Evolutionary conservation across 2,888 invertebrate genomes (phyloP).

Genomic region (Ophioninae sp.): DNA sequence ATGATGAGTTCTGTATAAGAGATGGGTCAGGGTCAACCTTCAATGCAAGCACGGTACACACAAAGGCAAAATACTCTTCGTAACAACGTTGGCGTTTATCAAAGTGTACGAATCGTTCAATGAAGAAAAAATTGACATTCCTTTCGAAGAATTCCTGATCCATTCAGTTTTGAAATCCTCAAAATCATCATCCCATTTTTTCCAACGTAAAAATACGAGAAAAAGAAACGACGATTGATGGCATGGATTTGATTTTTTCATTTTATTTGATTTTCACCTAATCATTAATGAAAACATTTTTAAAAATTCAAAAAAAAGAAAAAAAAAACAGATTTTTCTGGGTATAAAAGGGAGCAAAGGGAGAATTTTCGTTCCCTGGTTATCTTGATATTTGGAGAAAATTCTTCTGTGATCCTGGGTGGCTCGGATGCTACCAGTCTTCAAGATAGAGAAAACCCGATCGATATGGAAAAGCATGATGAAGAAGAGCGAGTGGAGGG

Average conservation of each 20-base stretch:
- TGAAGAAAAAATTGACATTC: not conserved
- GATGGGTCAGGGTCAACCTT: conserved; percentile 77
- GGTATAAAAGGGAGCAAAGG: not conserved
- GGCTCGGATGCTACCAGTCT: conserved; percentile 24
- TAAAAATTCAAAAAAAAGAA: too few relatives aligned
- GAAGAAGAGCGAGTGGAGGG: conserved; percentile 30
- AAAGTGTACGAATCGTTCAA: not conserved
- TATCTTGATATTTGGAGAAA: conserved; percentile 10
- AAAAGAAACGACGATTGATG: not conserved
- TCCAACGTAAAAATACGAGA: too few relatives aligned
- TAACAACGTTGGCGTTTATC: not conserved
- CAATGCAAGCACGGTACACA: conserved; percentile 70
- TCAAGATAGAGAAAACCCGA: conserved; percentile 53
- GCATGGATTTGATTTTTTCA: too few relatives aligned
- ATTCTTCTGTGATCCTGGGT: conserved; percentile 49
- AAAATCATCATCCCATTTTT: too few relatives aligned
- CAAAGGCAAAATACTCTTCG: conserved; percentile 68
- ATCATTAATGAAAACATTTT: too few relatives aligned
- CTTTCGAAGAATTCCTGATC: too few relatives aligned
- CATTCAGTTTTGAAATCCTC: not conserved
- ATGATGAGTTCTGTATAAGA: conserved; percentile 76
- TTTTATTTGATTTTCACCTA: too few relatives aligned
- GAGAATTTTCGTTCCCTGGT: not conserved
- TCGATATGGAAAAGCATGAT: conserved; percentile 49
- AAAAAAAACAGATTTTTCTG: not conserved